Evolutionary conservation across 2,888 invertebrate species (phyloP).

Genomic region (Parnassius glacialis): DNA sequence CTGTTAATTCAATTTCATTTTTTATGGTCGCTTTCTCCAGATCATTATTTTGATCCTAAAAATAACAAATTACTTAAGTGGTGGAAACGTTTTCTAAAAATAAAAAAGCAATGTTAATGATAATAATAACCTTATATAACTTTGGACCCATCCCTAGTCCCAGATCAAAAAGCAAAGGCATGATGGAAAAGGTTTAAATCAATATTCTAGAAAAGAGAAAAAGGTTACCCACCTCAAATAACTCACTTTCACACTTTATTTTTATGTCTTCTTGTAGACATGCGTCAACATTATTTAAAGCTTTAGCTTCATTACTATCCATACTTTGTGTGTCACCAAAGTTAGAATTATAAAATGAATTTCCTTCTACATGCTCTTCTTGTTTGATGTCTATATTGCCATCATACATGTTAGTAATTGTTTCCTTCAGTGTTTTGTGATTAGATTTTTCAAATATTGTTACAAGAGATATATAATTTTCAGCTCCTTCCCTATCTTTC

Average conservation of each 20-base stretch:
- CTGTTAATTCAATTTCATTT: constrained; percentile 54
- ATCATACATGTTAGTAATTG: constrained; percentile 19
- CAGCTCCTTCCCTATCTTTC: neutral
- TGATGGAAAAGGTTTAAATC: no score
- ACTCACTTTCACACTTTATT: constrained; percentile 48
- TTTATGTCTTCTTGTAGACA: constrained; percentile 58
- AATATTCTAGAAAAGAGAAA: neutral
- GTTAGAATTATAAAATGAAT: constrained; percentile 55
- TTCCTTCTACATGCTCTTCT: constrained; percentile 40
- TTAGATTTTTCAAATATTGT: neutral
- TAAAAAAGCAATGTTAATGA: neutral
- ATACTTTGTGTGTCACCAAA: constrained; percentile 57
- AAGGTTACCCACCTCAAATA: constrained; percentile 41
- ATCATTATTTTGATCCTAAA: constrained; percentile 38
- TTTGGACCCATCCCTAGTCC: no score
- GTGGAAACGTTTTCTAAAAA: neutral
- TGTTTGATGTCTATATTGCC: constrained; percentile 44
- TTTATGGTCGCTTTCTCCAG: constrained; percentile 47
- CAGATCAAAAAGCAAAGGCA: no score
- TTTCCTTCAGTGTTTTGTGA: neutral
- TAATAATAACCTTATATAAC: no score
- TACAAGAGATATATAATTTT: neutral
- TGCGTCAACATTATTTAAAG: constrained; percentile 62
- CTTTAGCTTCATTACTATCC: constrained; percentile 62
- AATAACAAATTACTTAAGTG: constrained; percentile 21